phyloP scores from a whole-genome alignment of 1,140 invertebrate genomes.

The Nilaparvata lugens region DNA sequence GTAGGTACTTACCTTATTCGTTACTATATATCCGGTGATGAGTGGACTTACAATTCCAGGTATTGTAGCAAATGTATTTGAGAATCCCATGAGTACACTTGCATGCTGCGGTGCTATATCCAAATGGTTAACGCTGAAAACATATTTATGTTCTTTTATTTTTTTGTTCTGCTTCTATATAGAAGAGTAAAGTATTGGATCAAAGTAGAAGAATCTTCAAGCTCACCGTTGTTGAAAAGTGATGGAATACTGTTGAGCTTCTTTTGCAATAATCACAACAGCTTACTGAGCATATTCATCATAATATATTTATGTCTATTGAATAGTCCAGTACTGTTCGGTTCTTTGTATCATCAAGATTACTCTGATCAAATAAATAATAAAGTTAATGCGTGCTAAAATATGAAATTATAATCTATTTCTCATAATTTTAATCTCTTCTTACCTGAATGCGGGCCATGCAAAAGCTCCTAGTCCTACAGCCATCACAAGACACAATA shows the following conservation, averaged over 20 bases:
- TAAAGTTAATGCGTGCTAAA: neutral
- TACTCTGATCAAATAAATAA: neutral
- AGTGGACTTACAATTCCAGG: slow-evolving; percentile 78
- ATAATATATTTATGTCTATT: no score
- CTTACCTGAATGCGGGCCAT: slow-evolving; percentile 73
- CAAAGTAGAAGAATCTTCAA: no score
- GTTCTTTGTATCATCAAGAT: neutral
- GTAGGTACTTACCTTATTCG: slow-evolving; percentile 46
- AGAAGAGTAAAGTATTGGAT: no score
- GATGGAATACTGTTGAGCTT: no score
- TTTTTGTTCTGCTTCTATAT: no score
- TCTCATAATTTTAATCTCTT: neutral
- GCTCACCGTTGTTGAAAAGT: no score
- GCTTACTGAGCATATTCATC: no score
- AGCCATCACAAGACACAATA: slow-evolving; percentile 70
- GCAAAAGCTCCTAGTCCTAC: slow-evolving; percentile 82
- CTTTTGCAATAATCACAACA: no score
- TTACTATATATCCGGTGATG: slow-evolving; percentile 66
- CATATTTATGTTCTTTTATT: no score
- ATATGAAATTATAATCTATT: neutral
- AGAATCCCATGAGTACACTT: slow-evolving; percentile 75
- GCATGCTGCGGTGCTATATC: slow-evolving; percentile 77
- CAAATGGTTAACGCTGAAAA: slow-evolving; percentile 71
- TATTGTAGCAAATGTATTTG: slow-evolving; percentile 78
- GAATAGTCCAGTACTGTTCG: no score